phyloP scores from a whole-genome alignment of 2,113 vertebrate species.

The Phrynocephalus versicolor region DNA sequence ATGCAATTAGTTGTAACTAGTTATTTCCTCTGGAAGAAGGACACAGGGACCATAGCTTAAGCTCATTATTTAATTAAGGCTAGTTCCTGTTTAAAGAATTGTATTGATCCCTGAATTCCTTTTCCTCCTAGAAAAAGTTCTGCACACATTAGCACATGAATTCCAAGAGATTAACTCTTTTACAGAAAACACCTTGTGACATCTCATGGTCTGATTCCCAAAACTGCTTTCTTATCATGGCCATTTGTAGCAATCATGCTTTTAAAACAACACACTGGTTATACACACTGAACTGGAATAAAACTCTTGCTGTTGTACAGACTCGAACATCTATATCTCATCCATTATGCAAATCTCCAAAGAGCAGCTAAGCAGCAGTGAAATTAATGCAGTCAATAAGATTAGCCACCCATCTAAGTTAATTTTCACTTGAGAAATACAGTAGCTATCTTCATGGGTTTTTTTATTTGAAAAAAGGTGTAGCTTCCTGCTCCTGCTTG shows the following conservation, averaged over 20 bases:
- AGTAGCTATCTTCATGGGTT: constrained; percentile 35
- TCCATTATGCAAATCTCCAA: constrained; percentile 71
- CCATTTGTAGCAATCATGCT: constrained; percentile 51
- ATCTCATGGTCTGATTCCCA: constrained; percentile 29
- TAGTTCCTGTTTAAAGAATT: not conserved
- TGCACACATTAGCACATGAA: not conserved
- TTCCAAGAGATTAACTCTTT: not conserved
- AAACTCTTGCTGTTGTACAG: constrained; percentile 47
- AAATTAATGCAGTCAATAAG: constrained; percentile 51
- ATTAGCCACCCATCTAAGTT: constrained; percentile 54
- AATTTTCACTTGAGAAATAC: constrained; percentile 57
- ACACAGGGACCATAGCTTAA: not conserved
- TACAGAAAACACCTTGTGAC: not conserved
- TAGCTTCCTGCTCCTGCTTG: not conserved
- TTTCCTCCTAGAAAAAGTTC: not conserved
- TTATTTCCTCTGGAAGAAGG: not conserved
- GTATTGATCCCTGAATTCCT: not conserved
- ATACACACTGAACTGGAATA: constrained; percentile 59
- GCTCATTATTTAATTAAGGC: not conserved
- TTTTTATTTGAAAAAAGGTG: constrained; percentile 35
- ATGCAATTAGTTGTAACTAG: not conserved
- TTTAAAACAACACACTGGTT: constrained; percentile 62
- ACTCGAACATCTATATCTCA: constrained; percentile 61
- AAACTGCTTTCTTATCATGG: constrained; percentile 4
- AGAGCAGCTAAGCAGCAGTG: constrained; percentile 58